phyloP scores from a whole-genome alignment of 2,797 vertebrate species.

The Selene dorsalis region DNA sequence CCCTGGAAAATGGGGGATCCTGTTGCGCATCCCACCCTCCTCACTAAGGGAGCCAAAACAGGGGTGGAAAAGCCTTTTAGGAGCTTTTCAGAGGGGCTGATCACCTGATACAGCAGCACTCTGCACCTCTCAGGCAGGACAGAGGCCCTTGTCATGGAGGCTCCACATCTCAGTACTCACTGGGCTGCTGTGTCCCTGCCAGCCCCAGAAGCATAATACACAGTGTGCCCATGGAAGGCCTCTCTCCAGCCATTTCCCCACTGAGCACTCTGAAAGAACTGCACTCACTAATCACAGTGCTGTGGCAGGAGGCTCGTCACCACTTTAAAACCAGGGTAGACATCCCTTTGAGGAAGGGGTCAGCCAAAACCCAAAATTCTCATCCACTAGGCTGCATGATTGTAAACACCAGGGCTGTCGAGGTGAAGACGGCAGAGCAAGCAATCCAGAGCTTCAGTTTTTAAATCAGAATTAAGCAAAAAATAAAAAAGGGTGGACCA shows the following conservation, averaged over 20 bases:
- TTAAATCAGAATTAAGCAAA: slow-evolving; percentile 7
- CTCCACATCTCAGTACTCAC: slow-evolving; percentile 60
- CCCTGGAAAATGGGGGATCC: slow-evolving; percentile 80
- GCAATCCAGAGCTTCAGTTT: slow-evolving; percentile 31
- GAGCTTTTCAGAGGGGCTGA: slow-evolving; percentile 72
- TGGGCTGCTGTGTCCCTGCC: slow-evolving; percentile 72
- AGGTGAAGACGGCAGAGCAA: slow-evolving; percentile 12
- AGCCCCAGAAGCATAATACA: slow-evolving; percentile 69
- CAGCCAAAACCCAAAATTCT: slow-evolving; percentile 57
- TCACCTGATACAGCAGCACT: slow-evolving; percentile 82
- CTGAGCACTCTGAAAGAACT: slow-evolving; percentile 63
- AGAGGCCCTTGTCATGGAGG: slow-evolving; percentile 74
- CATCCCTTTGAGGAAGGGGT: slow-evolving; percentile 53
- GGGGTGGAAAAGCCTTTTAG: slow-evolving; percentile 79
- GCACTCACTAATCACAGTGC: slow-evolving; percentile 67
- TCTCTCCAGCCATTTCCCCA: slow-evolving; percentile 62
- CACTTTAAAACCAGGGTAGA: slow-evolving; percentile 65
- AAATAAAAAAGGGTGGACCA: neutral
- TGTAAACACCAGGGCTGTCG: slow-evolving; percentile 44
- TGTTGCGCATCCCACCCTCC: slow-evolving; percentile 79
- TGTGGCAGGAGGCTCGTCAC: slow-evolving; percentile 56
- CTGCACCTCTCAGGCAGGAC: slow-evolving; percentile 71
- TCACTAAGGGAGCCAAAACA: slow-evolving; percentile 72
- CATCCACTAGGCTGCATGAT: slow-evolving; percentile 40
- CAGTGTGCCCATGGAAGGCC: slow-evolving; percentile 60